Percentiles rank a stretch among this genome's conserved stretches.
Evolutionary conservation across 2,888 invertebrate genomes (phyloP).

Genomic region (Parthenolecanium corni): DNA sequence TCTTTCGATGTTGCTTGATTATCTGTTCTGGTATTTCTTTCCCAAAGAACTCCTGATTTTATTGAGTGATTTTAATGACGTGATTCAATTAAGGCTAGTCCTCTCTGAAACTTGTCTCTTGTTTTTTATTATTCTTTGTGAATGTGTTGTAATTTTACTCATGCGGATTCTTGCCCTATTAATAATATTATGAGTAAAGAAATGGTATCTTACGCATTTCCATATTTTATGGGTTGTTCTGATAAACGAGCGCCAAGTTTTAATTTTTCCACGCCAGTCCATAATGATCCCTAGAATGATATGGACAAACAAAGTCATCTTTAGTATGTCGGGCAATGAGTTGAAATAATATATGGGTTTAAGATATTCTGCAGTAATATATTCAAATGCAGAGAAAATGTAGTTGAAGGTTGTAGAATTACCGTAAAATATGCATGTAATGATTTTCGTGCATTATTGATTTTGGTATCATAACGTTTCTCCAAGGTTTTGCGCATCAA

Average conservation of each 20-base stretch:
- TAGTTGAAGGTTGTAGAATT: slow-evolving; percentile 29
- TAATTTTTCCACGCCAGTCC: slow-evolving; percentile 17
- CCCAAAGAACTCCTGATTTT: too few species aligned
- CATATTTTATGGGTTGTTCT: slow-evolving; percentile 25
- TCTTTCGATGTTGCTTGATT: too few species aligned
- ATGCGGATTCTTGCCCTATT: too few species aligned
- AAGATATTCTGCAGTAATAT: too few species aligned
- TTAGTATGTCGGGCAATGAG: background rate
- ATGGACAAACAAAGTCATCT: background rate
- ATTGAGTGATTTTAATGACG: too few species aligned
- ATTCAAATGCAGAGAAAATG: too few species aligned
- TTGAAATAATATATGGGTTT: too few species aligned
- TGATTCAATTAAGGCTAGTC: too few species aligned
- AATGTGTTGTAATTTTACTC: too few species aligned
- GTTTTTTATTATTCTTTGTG: too few species aligned
- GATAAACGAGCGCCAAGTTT: slow-evolving; percentile 29
- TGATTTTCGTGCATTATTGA: slow-evolving; percentile 42
- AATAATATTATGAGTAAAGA: background rate
- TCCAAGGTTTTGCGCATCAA: slow-evolving; percentile 20
- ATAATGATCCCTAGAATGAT: slow-evolving; percentile 25
- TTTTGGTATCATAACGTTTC: slow-evolving; percentile 49
- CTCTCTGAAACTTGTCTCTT: too few species aligned
- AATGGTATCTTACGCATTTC: slow-evolving; percentile 9
- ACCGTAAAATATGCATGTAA: slow-evolving; percentile 53
- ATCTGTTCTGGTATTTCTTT: too few species aligned